Conservation (phyloP, 1,140 invertebrate species). For the Cotesia vestalis region DNA sequence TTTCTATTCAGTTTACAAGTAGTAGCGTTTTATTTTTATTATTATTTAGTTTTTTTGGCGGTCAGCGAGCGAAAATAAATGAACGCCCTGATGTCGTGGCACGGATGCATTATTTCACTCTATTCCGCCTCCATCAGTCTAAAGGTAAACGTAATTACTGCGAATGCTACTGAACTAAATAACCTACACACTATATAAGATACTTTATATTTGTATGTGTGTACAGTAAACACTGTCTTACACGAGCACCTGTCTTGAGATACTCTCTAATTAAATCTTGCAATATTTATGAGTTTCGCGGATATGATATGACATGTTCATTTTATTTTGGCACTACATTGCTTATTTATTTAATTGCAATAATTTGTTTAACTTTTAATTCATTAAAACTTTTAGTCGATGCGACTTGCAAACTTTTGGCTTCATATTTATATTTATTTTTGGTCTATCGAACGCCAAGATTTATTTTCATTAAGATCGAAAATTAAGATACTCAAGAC, state of each 20-base stretch:
- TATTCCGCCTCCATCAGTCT: constrained; percentile 13
- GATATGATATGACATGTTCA: too few relatives aligned
- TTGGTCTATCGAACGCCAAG: too few relatives aligned
- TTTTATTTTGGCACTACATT: too few relatives aligned
- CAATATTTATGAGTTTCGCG: too few relatives aligned
- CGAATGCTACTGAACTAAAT: constrained; percentile 1
- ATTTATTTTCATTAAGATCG: too few relatives aligned
- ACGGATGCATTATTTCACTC: constrained; percentile 33
- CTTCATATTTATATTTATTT: too few relatives aligned
- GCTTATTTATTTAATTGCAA: too few relatives aligned
- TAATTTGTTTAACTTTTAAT: too few relatives aligned
- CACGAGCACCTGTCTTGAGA: constrained; percentile 6
- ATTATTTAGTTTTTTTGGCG: constrained; percentile 27
- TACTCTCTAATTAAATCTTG: constrained; percentile 1
- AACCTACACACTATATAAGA: background rate
- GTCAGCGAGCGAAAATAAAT: constrained; percentile 36
- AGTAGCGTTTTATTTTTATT: background rate
- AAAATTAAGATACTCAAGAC: too few relatives aligned
- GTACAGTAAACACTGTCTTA: background rate
- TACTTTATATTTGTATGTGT: background rate
- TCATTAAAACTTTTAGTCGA: too few relatives aligned
- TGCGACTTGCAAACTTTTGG: too few relatives aligned
- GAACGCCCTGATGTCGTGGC: constrained; percentile 38
- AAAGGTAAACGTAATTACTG: constrained; percentile 34
- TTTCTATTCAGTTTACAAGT: constrained; percentile 9